Evolutionary conservation across 1,140 invertebrate species (phyloP).

Genomic region (Dendroctonus ponderosae): DNA sequence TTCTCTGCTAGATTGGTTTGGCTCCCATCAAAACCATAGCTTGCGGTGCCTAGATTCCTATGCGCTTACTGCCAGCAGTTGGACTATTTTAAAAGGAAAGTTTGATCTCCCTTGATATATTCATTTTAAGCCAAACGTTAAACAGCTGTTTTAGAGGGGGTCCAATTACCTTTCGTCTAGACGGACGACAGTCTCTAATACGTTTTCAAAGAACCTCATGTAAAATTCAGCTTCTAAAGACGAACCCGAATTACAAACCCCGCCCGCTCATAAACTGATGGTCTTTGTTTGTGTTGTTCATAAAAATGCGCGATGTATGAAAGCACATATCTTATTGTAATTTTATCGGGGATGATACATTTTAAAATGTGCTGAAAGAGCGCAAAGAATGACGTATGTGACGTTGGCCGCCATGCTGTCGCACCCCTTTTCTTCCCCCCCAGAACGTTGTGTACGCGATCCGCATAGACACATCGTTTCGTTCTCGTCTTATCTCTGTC

Average conservation of each 20-base stretch:
- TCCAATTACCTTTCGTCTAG: too few species aligned
- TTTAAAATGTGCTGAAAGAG: conserved; percentile 53
- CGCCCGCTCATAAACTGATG: conserved; percentile 19
- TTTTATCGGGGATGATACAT: conserved; percentile 52
- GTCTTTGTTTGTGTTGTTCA: conserved; percentile 35
- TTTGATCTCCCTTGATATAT: too few species aligned
- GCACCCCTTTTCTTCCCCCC: conserved; percentile 43
- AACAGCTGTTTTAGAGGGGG: too few species aligned
- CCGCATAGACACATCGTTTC: conserved; percentile 46
- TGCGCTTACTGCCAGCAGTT: too few species aligned
- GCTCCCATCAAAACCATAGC: too few species aligned
- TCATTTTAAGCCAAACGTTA: too few species aligned
- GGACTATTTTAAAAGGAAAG: too few species aligned
- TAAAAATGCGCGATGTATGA: conserved; percentile 39
- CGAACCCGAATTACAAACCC: conserved; percentile 25
- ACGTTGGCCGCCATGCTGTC: conserved; percentile 51
- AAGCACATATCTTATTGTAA: conserved; percentile 51
- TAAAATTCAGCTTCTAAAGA: conserved; percentile 17
- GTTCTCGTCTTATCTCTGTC: conserved; percentile 46
- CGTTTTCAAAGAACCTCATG: conserved; percentile 14
- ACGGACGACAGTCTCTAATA: conserved; percentile 8
- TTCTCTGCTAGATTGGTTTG: too few species aligned
- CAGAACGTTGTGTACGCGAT: conserved; percentile 44
- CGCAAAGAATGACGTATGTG: conserved; percentile 53
- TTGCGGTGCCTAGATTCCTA: too few species aligned